Evolutionary conservation across 2,113 vertebrate species (phyloP).

Genomic region (Agelaius phoeniceus): DNA sequence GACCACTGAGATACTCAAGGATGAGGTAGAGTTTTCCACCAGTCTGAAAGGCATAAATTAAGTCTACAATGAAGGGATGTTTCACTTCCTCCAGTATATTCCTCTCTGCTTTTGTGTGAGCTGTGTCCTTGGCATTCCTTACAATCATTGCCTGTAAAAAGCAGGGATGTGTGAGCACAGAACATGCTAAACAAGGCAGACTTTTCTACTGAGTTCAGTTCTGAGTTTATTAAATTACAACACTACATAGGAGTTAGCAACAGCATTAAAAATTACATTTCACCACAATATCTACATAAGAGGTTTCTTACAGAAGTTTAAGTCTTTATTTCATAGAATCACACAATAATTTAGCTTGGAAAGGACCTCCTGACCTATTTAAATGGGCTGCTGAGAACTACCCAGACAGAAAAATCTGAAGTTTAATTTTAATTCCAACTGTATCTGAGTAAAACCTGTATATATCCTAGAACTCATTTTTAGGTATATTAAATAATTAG

Average conservation of each 20-base stretch:
- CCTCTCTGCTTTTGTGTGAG: constrained; percentile 96
- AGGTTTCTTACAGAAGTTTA: not conserved
- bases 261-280: not conserved
- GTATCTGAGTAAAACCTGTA: not conserved
- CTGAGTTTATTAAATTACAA: not conserved
- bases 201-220: not conserved
- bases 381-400: not conserved
- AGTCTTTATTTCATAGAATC: not conserved
- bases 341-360: not conserved
- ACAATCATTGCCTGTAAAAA: constrained; percentile 93
- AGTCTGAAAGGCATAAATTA: constrained; percentile 99
- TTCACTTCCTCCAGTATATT: constrained; percentile 98
- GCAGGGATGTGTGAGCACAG: constrained; percentile 46
- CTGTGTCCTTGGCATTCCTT: constrained; percentile 97
- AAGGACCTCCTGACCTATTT: not conserved
- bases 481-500: not conserved
- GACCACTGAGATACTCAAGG: constrained; percentile 98
- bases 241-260: not conserved
- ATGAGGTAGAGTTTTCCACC: constrained; percentile 99
- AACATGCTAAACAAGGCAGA: not conserved
- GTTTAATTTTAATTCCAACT: not conserved
- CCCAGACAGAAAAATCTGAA: not conserved
- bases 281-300: not conserved
- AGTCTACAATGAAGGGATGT: constrained; percentile 97
- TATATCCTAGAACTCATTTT: not conserved